These are phyloP conservation scores for Aethes cnicana DNA, from an alignment of 2,888 invertebrate genomes.

Conservation along the genomic window DNA sequence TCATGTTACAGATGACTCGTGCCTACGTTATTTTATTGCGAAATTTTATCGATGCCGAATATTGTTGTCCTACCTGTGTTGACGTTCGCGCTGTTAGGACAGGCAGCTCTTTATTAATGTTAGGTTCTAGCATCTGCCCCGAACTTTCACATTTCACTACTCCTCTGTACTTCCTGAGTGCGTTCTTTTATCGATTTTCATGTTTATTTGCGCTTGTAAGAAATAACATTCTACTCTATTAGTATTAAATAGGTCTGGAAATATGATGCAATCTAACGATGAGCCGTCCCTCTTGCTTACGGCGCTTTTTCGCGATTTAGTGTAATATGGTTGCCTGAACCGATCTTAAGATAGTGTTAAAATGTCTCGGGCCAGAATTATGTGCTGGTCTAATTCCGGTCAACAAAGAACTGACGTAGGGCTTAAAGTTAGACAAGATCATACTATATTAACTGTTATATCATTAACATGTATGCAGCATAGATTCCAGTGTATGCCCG, in stretches of 20 bases:
- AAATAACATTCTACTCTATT: slow-evolving; percentile 8
- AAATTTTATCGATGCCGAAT: slow-evolving; percentile 25
- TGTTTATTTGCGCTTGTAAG: slow-evolving; percentile 1
- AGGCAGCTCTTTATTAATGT: neutral
- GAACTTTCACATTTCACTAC: slow-evolving; percentile 9
- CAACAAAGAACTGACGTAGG: slow-evolving; percentile 27
- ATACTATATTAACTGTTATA: slow-evolving; percentile 28
- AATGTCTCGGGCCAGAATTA: slow-evolving; percentile 14
- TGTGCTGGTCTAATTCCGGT: slow-evolving; percentile 10
- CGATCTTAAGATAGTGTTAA: slow-evolving; percentile 20
- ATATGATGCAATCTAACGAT: neutral
- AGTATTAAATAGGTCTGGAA: slow-evolving; percentile 8
- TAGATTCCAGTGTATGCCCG: slow-evolving; percentile 30
- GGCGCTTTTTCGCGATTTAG: slow-evolving; percentile 13
- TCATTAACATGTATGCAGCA: slow-evolving; percentile 28
- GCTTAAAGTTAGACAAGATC: slow-evolving; percentile 25
- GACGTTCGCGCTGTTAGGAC: slow-evolving; percentile 7
- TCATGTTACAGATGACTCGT: neutral
- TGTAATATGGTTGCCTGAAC: slow-evolving; percentile 18
- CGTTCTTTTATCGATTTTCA: no score
- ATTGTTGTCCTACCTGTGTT: slow-evolving; percentile 23
- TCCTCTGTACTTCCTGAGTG: neutral
- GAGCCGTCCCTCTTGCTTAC: neutral
- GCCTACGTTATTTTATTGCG: slow-evolving; percentile 9
- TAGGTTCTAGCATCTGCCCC: neutral